These are phyloP conservation scores for Cyprinodon tularosa DNA, from an alignment of 2,113 vertebrate species.

Conservation along the genomic window DNA sequence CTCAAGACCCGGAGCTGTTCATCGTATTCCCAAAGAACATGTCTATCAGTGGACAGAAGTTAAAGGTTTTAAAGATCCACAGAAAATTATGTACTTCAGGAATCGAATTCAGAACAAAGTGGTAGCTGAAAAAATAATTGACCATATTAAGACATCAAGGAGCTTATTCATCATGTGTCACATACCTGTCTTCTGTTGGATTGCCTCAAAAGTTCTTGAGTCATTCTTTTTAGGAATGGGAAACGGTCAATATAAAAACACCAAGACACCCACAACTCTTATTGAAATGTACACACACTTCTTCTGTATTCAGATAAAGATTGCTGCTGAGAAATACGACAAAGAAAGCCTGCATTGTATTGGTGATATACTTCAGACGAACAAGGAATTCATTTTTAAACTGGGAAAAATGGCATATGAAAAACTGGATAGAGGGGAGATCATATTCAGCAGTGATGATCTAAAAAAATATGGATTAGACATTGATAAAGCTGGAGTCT, in stretches of 20 bases:
- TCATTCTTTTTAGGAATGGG: neutral
- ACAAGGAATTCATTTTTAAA: conserved; percentile 30
- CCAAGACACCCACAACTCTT: conserved; percentile 36
- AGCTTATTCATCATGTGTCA: conserved; percentile 54
- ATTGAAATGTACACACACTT: conserved; percentile 51
- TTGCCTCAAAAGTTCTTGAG: conserved; percentile 17
- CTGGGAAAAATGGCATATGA: conserved; percentile 49
- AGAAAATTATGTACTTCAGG: conserved; percentile 48
- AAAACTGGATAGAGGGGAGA: conserved; percentile 2
- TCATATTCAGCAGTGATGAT: conserved; percentile 4
- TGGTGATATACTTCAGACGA: conserved; percentile 9
- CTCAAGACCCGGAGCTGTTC: conserved; percentile 39
- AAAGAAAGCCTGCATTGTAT: fast-evolving
- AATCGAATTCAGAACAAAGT: conserved; percentile 19
- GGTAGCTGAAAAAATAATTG: conserved; percentile 21
- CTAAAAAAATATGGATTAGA: conserved; percentile 18
- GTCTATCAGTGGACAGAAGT: conserved; percentile 31
- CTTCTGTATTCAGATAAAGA: neutral
- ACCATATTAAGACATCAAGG: conserved; percentile 5
- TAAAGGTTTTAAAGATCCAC: conserved; percentile 46
- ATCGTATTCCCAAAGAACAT: neutral
- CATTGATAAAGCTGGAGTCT: conserved; percentile 3
- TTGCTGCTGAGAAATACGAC: conserved; percentile 18
- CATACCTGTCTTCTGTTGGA: conserved; percentile 54
- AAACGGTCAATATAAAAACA: neutral